phyloP scores from a whole-genome alignment of 53 echinoderm and acorn worm species.

The Echinometra lucunter region DNA sequence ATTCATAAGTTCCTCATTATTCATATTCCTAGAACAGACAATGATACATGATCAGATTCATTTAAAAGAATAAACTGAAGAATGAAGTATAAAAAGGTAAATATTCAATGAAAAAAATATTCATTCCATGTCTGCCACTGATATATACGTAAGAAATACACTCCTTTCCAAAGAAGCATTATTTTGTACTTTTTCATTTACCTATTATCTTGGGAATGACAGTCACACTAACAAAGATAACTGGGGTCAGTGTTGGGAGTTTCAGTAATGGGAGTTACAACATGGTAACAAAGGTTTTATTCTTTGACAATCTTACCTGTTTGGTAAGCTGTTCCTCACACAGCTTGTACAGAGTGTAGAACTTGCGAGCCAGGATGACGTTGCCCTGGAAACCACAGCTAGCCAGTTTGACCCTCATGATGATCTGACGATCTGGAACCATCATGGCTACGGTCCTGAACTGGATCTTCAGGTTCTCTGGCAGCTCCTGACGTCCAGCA shows the following conservation, averaged over 20 bases:
- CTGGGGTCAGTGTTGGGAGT: neutral
- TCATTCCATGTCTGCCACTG: no score
- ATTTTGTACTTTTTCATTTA: no score
- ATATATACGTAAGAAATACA: no score
- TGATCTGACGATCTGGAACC: slow-evolving; percentile 99
- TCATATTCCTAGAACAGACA: no score
- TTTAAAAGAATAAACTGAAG: no score
- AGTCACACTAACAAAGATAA: neutral
- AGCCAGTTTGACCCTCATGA: slow-evolving; percentile 98
- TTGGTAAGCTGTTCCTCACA: slow-evolving; percentile 99
- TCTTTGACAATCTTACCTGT: slow-evolving; percentile 72
- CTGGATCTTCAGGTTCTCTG: slow-evolving; percentile 98
- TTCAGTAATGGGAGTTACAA: no score
- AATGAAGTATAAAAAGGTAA: no score
- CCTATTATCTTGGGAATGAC: neutral
- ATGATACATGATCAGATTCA: no score
- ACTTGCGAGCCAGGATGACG: slow-evolving; percentile 94
- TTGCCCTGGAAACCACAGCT: slow-evolving; percentile 99
- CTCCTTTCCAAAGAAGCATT: no score
- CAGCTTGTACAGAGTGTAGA: slow-evolving; percentile 98
- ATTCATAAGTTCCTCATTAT: no score
- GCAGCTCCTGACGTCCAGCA: slow-evolving; percentile 97
- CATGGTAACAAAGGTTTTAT: no score
- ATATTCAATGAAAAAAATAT: no score
- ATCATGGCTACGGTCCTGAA: slow-evolving; percentile 99